Percentiles rank a stretch among this genome's conserved stretches.
Conservation (phyloP, 1,140 invertebrate genomes). For the Panagrolaimus sp. region DNA sequence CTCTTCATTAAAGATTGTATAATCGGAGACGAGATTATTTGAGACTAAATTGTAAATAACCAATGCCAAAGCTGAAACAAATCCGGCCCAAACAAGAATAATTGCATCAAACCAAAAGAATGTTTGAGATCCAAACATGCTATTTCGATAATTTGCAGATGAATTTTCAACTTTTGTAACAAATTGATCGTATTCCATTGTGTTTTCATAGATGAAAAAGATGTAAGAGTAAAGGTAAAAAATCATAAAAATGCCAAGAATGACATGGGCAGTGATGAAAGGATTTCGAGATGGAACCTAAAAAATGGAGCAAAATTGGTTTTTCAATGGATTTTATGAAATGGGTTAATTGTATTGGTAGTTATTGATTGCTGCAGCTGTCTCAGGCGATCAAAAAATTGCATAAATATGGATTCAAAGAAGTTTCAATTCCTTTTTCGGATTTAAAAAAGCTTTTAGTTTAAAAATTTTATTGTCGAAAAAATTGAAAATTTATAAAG, state of each 20-base stretch:
- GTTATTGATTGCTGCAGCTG: too few relatives aligned
- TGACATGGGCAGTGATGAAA: not conserved
- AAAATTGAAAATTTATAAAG: too few relatives aligned
- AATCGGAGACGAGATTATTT: not conserved
- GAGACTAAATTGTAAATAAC: not conserved
- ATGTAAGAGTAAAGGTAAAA: conserved; percentile 6
- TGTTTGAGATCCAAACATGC: not conserved
- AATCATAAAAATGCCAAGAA: not conserved
- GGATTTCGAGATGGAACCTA: too few relatives aligned
- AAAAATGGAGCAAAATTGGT: too few relatives aligned
- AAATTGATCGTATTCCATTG: not conserved
- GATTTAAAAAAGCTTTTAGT: too few relatives aligned
- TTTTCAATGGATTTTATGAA: too few relatives aligned
- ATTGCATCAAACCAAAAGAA: not conserved
- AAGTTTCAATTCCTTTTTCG: too few relatives aligned
- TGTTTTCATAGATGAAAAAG: conserved; percentile 11
- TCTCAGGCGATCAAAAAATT: too few relatives aligned
- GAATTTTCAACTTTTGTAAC: not conserved
- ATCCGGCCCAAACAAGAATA: not conserved
- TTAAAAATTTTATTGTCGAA: too few relatives aligned
- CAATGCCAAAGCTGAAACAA: conserved; percentile 10
- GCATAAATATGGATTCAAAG: too few relatives aligned
- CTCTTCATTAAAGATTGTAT: not conserved
- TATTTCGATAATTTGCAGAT: not conserved
- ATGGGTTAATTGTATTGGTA: too few relatives aligned